Conservation (phyloP, 2,113 vertebrate species). For the Eptesicus fuscus region DNA sequence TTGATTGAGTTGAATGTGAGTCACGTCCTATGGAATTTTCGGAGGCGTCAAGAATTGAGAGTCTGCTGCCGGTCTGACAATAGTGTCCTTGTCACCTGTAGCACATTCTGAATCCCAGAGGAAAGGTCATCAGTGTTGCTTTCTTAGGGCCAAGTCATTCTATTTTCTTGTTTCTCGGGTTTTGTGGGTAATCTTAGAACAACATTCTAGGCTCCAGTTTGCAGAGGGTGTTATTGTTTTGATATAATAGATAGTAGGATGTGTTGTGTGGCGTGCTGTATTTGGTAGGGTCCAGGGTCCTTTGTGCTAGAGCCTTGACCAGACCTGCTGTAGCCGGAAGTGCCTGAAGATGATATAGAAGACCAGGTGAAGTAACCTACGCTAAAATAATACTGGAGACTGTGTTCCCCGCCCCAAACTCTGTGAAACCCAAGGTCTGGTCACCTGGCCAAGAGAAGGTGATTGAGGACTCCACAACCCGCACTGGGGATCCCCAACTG, state of each 20-base stretch:
- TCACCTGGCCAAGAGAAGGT: background rate
- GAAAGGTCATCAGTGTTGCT: background rate
- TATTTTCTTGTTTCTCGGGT: background rate
- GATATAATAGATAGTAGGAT: background rate
- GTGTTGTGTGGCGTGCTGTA: background rate
- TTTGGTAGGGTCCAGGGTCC: background rate
- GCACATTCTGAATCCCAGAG: background rate
- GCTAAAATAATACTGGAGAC: background rate
- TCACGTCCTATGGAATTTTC: background rate
- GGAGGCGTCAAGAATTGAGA: background rate
- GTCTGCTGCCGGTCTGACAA: background rate
- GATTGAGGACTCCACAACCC: background rate
- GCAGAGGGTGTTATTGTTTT: background rate
- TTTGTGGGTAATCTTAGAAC: background rate
- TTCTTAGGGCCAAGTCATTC: background rate
- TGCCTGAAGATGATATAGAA: background rate
- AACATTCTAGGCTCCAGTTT: background rate
- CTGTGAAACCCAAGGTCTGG: background rate
- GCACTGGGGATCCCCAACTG: background rate
- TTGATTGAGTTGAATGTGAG: background rate
- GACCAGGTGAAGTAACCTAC: background rate
- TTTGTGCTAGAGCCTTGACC: background rate
- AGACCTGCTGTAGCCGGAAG: background rate
- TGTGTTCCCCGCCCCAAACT: accelerated
- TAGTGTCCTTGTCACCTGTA: background rate